Conservation (phyloP, 1,140 invertebrate species). For the Bactericera cockerelli region DNA sequence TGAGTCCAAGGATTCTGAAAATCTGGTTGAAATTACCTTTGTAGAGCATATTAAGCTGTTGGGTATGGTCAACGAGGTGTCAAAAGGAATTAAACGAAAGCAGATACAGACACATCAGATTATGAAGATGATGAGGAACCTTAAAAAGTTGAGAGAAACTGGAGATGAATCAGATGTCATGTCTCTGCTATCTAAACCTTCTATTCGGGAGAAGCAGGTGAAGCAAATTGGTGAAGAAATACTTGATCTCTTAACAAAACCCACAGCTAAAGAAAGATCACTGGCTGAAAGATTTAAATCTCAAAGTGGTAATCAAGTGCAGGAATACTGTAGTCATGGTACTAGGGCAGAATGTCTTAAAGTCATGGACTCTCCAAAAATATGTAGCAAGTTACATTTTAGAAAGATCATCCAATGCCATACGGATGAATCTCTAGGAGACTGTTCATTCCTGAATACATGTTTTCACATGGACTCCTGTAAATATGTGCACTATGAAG, state of each 20-base stretch:
- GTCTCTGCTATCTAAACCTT: constrained; percentile 83
- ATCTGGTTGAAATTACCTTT: constrained; percentile 39
- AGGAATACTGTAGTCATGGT: constrained; percentile 92
- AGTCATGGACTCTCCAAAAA: constrained; percentile 36
- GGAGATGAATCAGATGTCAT: background rate
- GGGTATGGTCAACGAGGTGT: constrained; percentile 44
- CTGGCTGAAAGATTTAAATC: constrained; percentile 88
- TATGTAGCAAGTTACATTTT: constrained; percentile 87
- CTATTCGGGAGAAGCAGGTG: constrained; percentile 84
- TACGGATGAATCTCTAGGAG: constrained; percentile 88
- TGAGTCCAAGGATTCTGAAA: constrained; percentile 18
- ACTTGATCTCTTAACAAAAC: constrained; percentile 80
- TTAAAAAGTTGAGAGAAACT: constrained; percentile 8
- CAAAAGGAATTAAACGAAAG: constrained; percentile 6
- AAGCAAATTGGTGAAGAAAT: constrained; percentile 95
- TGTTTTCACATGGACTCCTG: constrained; percentile 99
- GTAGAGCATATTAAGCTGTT: constrained; percentile 53
- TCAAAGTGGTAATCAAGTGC: constrained; percentile 71
- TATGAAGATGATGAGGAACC: constrained; percentile 24
- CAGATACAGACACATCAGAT: too few relatives aligned
- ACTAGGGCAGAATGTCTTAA: constrained; percentile 77
- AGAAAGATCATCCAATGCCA: constrained; percentile 94
- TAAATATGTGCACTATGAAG: constrained; percentile 93
- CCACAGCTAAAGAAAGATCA: constrained; percentile 87
- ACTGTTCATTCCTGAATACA: constrained; percentile 95